Evolutionary conservation across 2,888 invertebrate genomes (phyloP).

Genomic region (Xylota sylvarum): DNA sequence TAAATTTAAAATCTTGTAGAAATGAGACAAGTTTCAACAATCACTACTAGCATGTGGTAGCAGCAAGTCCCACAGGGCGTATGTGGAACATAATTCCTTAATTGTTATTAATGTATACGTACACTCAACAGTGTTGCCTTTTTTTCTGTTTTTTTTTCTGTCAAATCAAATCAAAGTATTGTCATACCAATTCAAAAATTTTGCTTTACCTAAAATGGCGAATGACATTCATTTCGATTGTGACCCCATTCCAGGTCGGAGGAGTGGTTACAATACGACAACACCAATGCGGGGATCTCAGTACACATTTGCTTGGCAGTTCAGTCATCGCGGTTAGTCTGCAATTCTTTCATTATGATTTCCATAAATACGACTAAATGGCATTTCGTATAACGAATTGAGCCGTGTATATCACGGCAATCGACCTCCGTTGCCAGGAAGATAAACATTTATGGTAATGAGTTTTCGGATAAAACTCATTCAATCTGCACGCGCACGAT

Average conservation of each 20-base stretch:
- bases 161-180: constrained; percentile 41
- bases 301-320: constrained; percentile 3
- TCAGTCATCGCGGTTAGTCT: constrained; percentile 37
- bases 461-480: constrained; percentile 67
- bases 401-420: constrained; percentile 53
- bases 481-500: constrained; percentile 57
- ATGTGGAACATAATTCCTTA: constrained; percentile 9
- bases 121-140: neutral
- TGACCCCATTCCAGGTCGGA: constrained; percentile 53
- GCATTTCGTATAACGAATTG: constrained; percentile 60
- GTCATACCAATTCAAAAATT: constrained; percentile 28
- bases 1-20: no score
- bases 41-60: neutral
- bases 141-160: constrained; percentile 3
- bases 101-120: neutral
- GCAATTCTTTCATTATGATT: constrained; percentile 60
- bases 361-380: constrained; percentile 68
- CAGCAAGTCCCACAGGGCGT: neutral
- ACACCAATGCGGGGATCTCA: constrained; percentile 24
- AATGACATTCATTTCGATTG: constrained; percentile 52
- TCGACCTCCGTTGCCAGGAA: constrained; percentile 69
- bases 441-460: constrained; percentile 75
- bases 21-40: neutral
- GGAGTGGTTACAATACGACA: constrained; percentile 55
- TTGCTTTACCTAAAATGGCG: constrained; percentile 18